Evolutionary conservation across 64 coral and sea anemone species (phyloP).

Genomic region (Dendronephthya gigantea): DNA sequence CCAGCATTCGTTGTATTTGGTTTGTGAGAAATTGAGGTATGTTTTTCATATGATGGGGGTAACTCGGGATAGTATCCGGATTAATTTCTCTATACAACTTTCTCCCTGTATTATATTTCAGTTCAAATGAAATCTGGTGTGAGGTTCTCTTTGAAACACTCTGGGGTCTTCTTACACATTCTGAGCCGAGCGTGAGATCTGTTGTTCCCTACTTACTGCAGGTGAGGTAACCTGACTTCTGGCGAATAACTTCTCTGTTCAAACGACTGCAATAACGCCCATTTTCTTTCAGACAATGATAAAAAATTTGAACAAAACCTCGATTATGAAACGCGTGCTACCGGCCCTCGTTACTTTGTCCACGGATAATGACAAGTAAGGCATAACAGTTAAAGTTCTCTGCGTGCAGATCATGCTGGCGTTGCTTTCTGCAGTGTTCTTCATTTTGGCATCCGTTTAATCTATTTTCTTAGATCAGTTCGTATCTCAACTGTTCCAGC

Average conservation of each 20-base stretch:
- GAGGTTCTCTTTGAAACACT: slow-evolving; percentile 70
- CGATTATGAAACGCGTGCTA: slow-evolving; percentile 66
- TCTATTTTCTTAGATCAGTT: slow-evolving; percentile 58
- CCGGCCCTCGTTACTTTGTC: slow-evolving; percentile 79
- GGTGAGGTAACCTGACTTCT: too few relatives aligned
- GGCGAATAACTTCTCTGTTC: neutral
- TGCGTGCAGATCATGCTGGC: too few relatives aligned
- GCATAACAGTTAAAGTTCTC: neutral
- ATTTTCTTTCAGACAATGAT: slow-evolving; percentile 52
- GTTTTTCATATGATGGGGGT: too few relatives aligned
- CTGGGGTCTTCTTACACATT: slow-evolving; percentile 83
- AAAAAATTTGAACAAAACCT: slow-evolving; percentile 58
- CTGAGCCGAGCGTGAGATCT: slow-evolving; percentile 53
- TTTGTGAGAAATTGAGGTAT: slow-evolving; percentile 60
- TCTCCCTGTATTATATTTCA: slow-evolving; percentile 10
- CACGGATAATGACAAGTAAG: slow-evolving; percentile 93
- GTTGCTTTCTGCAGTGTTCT: too few relatives aligned
- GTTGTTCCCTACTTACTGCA: too few relatives aligned
- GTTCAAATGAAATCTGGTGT: slow-evolving; percentile 51
- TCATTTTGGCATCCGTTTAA: too few relatives aligned
- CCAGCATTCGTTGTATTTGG: slow-evolving; percentile 28
- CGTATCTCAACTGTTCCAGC: slow-evolving; percentile 80
- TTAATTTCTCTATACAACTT: too few relatives aligned
- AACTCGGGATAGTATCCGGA: neutral
- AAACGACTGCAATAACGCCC: neutral